Evolutionary conservation across 1,140 invertebrate species (phyloP).

Genomic region (Monochamus saltuarius): DNA sequence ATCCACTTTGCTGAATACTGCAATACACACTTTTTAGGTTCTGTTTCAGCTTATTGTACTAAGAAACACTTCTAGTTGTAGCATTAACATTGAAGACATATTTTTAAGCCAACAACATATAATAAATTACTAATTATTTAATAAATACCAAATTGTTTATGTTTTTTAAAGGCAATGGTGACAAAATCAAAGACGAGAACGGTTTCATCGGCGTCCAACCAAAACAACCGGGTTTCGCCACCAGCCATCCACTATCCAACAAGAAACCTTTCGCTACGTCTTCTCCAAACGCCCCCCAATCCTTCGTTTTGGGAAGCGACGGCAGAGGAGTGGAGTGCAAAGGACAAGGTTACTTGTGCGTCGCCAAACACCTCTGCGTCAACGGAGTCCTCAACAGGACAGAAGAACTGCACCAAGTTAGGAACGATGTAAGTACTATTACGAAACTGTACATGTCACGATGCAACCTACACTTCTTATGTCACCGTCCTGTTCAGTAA

Average conservation of each 20-base stretch:
- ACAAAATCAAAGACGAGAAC: conserved; percentile 31
- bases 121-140: too few relatives aligned
- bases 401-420: conserved; percentile 54
- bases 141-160: too few relatives aligned
- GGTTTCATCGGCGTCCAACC: conserved; percentile 44
- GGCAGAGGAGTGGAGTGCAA: conserved; percentile 47
- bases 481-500: too few relatives aligned
- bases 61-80: too few relatives aligned
- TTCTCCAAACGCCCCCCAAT: conserved; percentile 7
- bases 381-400: conserved; percentile 57
- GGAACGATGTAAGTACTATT: conserved; percentile 48
- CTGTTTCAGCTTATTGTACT: too few relatives aligned
- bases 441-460: too few relatives aligned
- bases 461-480: too few relatives aligned
- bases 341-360: conserved; percentile 59
- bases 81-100: too few relatives aligned
- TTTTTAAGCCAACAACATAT: too few relatives aligned
- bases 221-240: conserved; percentile 24
- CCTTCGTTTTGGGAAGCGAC: conserved; percentile 16
- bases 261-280: conserved; percentile 26
- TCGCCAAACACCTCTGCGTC: conserved; percentile 56
- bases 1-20: too few relatives aligned
- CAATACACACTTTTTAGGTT: too few relatives aligned
- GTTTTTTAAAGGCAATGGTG: conserved; percentile 34
- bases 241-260: conserved; percentile 23